These are phyloP conservation scores for Pseudococcus longispinus DNA, from an alignment of 2,888 invertebrate genomes.

Conservation along the genomic window DNA sequence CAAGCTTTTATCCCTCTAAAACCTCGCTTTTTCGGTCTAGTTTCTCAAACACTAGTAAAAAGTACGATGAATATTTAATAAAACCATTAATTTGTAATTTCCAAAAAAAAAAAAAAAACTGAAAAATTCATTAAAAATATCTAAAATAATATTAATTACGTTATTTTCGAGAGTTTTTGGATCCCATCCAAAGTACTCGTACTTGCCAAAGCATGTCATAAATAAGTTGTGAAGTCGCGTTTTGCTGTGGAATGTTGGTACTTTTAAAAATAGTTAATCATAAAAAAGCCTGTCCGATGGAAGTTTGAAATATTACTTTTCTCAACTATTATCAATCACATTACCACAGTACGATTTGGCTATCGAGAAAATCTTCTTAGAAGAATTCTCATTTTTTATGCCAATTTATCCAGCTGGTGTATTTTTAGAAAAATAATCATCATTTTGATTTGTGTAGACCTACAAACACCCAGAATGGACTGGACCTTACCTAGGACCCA, in stretches of 20 bases:
- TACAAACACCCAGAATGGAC: slow-evolving; percentile 84
- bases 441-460: slow-evolving; percentile 67
- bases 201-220: slow-evolving; percentile 52
- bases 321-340: background rate
- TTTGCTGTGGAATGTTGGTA: slow-evolving; percentile 31
- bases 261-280: slow-evolving; percentile 41
- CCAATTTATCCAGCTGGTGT: background rate
- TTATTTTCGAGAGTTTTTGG: slow-evolving; percentile 52
- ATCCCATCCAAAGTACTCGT: slow-evolving; percentile 29
- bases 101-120: background rate
- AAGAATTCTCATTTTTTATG: background rate
- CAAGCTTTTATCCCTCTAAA: background rate
- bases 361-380: background rate
- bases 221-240: slow-evolving; percentile 21
- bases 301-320: background rate
- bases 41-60: background rate
- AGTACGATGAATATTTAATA: background rate
- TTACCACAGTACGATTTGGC: background rate
- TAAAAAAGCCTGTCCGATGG: slow-evolving; percentile 39
- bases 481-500: slow-evolving; percentile 92
- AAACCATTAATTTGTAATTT: slow-evolving; percentile 15
- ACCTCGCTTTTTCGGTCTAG: background rate
- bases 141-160: slow-evolving; percentile 44
- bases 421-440: slow-evolving; percentile 4
- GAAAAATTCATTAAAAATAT: slow-evolving; percentile 42